These are phyloP conservation scores for Glyptemys insculpta DNA, from an alignment of 2,797 vertebrate genomes.

Conservation along the genomic window DNA sequence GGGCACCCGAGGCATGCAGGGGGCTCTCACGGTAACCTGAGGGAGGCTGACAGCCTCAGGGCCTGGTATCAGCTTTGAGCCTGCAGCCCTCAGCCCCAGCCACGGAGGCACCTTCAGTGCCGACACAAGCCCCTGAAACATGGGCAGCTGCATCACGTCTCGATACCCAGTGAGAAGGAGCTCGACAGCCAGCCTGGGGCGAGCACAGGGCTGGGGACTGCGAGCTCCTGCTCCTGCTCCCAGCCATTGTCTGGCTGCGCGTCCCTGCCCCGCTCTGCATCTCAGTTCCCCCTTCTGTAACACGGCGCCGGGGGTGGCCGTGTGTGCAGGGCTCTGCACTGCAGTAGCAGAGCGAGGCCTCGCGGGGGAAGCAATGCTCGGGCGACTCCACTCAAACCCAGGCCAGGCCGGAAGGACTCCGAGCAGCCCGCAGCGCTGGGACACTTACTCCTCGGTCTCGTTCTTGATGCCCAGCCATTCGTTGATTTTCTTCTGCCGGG, in stretches of 20 bases:
- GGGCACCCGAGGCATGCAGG: not conserved
- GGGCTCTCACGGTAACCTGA: fast-evolving
- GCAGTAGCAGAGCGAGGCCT: not conserved
- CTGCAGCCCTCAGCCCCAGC: too few species aligned
- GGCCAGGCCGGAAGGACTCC: not conserved
- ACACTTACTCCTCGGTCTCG: slow-evolving; percentile 92
- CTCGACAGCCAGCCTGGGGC: not conserved
- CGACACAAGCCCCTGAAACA: too few species aligned
- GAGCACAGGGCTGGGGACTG: not conserved
- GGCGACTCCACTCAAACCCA: not conserved
- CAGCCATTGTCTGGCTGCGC: not conserved
- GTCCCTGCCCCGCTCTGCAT: too few species aligned
- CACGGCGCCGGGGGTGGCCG: too few species aligned
- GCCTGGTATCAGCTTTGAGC: not conserved
- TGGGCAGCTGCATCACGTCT: not conserved
- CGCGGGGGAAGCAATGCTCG: too few species aligned
- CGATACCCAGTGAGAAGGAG: not conserved
- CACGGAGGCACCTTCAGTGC: too few species aligned
- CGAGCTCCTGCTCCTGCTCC: not conserved
- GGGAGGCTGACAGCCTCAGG: not conserved
- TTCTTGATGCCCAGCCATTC: slow-evolving; percentile 91
- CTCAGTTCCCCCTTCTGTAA: too few species aligned
- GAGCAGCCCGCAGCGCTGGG: too few species aligned
- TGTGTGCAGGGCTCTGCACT: too few species aligned
- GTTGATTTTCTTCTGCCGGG: slow-evolving; percentile 91